Evolutionary conservation across 2,113 vertebrate genomes (phyloP), one percentile per base, ranked within the genome.

Genomic region (Silurus glanis): DNA sequence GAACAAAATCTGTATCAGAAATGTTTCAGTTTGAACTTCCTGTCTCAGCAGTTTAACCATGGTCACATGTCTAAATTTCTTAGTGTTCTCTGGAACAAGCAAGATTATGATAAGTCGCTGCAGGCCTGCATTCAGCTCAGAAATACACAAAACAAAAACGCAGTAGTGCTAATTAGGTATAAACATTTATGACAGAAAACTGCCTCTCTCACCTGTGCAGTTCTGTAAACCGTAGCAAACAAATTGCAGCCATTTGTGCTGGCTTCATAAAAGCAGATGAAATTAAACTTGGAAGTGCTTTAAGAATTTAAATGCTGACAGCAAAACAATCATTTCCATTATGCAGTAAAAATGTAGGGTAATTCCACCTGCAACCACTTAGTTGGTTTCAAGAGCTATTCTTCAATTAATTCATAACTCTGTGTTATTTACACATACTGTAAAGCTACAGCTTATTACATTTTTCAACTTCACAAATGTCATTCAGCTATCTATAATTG

Each of bases 11-110:
- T 67, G 25, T 25, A 12, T 19, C 58, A 21, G 49, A 80, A 80
- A 9, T 23, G 6, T 49, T 58, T 23, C 9, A 53, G 62, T 72
- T 45, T 56, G 64, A 88, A 64, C 53, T 82, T 84, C 25, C 58
- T 78, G 71, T 17, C 28, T 74, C 82, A 81, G 76, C 82, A 82
- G 67, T 25, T 81, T 67, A 69, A 86, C 76, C 83, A 25, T 28
- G 25, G 28, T 49, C 71, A 58, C 21, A 76, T 80, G 82, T 80
- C 84, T 25, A 74, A 80, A 83, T 9, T 10, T 8, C 69, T 86
- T 61, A 64, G 78, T 56, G 28, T 85, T 37, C 37, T 49, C 47
- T 61, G 19, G 7, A 58, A 74, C 75, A 58, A 72, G 56, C 9
- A 80, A 49, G 14, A 83, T 28, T n/a, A 9, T 72, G 56, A 75